A percentile compares a stretch with the other conserved stretches of the same genome.
phyloP scores from a whole-genome alignment of 2,113 vertebrate genomes.

The Caranx ignobilis region DNA sequence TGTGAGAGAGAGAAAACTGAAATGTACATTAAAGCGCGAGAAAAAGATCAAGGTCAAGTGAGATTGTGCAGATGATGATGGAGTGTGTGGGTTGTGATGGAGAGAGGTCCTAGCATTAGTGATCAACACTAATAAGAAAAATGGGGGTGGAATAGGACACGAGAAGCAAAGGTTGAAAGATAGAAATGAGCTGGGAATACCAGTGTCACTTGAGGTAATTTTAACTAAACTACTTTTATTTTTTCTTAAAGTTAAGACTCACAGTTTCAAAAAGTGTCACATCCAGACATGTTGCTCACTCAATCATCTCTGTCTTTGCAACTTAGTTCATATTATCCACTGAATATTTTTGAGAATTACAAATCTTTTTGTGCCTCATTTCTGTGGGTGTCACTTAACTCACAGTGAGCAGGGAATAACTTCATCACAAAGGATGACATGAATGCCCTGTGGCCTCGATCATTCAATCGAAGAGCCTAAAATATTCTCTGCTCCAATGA shows the following conservation, averaged over 20 bases:
- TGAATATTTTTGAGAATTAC: conserved; percentile 15
- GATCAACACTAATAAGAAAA: background rate
- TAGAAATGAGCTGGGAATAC: background rate
- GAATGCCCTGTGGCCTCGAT: background rate
- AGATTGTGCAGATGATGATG: background rate
- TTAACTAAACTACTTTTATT: background rate
- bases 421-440: conserved; percentile 9
- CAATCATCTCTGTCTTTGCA: background rate
- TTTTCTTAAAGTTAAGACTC: background rate
- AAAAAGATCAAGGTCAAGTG: background rate
- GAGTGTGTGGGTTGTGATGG: background rate
- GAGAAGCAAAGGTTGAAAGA: background rate
- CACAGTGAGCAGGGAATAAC: conserved; percentile 8
- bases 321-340: background rate
- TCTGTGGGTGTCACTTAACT: conserved; percentile 14
- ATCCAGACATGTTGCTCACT: background rate
- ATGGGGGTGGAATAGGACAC: background rate
- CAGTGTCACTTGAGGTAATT: background rate
- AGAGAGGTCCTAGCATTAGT: background rate
- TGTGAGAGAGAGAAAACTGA: background rate
- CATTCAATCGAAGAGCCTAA: background rate
- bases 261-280: background rate
- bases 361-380: conserved; percentile 5
- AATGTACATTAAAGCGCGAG: background rate
- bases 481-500: background rate